Evolutionary conservation across 2,113 vertebrate genomes (phyloP).

Genomic region (Asarcornis scutulata): DNA sequence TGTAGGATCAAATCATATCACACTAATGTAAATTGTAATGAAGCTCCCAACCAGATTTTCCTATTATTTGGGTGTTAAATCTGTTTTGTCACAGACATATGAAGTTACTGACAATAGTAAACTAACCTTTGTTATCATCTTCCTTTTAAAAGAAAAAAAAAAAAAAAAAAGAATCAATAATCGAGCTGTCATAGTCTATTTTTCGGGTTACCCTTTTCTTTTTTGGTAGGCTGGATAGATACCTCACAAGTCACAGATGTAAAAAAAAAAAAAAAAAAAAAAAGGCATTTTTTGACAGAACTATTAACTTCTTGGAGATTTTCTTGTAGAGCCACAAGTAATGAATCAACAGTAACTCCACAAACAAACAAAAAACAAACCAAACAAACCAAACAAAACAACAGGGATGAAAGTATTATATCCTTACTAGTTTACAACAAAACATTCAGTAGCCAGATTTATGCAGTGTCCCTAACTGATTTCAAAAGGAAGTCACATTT

Average conservation of each 20-base stretch:
- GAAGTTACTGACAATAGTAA: conserved; percentile 16
- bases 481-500: neutral
- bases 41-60: neutral
- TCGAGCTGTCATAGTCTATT: conserved; percentile 6
- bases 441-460: neutral
- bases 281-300: neutral
- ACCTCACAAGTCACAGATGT: neutral
- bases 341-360: neutral
- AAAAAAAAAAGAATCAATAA: neutral
- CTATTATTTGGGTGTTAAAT: conserved; percentile 3
- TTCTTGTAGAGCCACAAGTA: neutral
- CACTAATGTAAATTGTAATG: conserved; percentile 15
- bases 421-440: neutral
- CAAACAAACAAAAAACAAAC: neutral
- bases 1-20: conserved; percentile 45
- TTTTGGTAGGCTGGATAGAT: neutral
- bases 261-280: neutral
- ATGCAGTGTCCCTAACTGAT: neutral
- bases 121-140: neutral
- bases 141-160: neutral
- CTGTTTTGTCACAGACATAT: conserved; percentile 25
- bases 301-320: neutral
- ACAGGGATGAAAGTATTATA: neutral
- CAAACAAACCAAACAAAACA: no score
- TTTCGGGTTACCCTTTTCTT: neutral